phyloP scores from a whole-genome alignment of 2,113 vertebrate species.

The Leucoraja erinaceus region DNA sequence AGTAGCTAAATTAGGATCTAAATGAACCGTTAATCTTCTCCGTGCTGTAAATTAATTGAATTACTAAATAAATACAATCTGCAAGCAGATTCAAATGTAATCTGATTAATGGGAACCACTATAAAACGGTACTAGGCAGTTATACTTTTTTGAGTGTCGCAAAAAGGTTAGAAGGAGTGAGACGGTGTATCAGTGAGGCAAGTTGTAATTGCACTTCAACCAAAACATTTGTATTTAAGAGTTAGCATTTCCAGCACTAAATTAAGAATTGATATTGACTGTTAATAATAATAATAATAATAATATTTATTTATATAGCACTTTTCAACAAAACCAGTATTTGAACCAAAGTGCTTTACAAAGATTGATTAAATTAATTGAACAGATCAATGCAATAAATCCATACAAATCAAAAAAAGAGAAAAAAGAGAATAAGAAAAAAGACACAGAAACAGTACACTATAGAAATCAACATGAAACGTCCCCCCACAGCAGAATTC shows the following conservation, averaged over 20 bases:
- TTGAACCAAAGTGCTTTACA: too few relatives aligned
- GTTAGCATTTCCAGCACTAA: neutral
- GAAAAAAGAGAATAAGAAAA: too few relatives aligned
- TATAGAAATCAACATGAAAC: too few relatives aligned
- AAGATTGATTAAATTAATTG: too few relatives aligned
- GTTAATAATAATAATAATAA: too few relatives aligned
- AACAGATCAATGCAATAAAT: too few relatives aligned
- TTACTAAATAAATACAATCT: neutral
- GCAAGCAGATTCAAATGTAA: constrained; percentile 15
- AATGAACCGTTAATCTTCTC: constrained; percentile 28
- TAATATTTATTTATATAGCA: too few relatives aligned
- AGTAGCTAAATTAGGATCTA: neutral
- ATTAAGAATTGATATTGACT: neutral
- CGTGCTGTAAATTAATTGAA: neutral
- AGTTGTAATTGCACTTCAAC: neutral
- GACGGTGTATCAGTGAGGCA: neutral
- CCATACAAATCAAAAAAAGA: too few relatives aligned
- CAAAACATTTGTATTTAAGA: constrained; percentile 7
- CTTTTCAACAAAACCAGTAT: too few relatives aligned
- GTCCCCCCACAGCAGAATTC: too few relatives aligned
- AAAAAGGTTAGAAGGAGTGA: neutral
- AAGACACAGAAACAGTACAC: too few relatives aligned
- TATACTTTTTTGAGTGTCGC: constrained; percentile 13
- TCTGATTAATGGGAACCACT: neutral
- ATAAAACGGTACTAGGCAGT: neutral